Evolutionary conservation across 2,888 invertebrate species (phyloP).

Genomic region (Troglohyphantes excavatus): DNA sequence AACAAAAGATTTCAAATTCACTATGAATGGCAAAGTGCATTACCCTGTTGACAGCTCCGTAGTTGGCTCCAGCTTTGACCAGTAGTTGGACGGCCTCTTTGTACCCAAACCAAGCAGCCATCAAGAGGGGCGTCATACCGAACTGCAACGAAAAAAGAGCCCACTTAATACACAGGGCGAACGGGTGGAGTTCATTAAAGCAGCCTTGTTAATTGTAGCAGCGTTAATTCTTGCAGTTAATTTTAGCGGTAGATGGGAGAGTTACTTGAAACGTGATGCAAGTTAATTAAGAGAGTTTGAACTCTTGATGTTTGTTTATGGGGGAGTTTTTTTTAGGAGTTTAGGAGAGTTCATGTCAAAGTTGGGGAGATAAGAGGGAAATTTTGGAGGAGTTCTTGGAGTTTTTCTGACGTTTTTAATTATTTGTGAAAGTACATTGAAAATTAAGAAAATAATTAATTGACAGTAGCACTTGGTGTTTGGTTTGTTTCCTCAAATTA

Average conservation of each 20-base stretch:
- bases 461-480: no score
- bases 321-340: neutral
- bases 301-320: neutral
- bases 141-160: conserved; percentile 81
- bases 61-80: conserved; percentile 82
- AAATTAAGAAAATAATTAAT: neutral
- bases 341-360: neutral
- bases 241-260: neutral
- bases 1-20: no score
- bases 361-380: neutral
- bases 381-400: neutral
- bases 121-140: conserved; percentile 83
- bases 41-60: conserved; percentile 82
- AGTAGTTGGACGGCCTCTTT: conserved; percentile 82
- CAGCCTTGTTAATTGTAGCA: neutral
- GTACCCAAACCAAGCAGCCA: conserved; percentile 83
- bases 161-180: neutral
- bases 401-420: neutral
- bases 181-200: neutral
- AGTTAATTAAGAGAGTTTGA: neutral
- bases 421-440: neutral
- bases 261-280: neutral
- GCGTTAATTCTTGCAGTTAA: neutral
- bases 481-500: no score
- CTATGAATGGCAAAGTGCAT: neutral